Base-by-base conservation (phyloP, 2,113 vertebrate species). In the Eurypyga helias region DNA sequence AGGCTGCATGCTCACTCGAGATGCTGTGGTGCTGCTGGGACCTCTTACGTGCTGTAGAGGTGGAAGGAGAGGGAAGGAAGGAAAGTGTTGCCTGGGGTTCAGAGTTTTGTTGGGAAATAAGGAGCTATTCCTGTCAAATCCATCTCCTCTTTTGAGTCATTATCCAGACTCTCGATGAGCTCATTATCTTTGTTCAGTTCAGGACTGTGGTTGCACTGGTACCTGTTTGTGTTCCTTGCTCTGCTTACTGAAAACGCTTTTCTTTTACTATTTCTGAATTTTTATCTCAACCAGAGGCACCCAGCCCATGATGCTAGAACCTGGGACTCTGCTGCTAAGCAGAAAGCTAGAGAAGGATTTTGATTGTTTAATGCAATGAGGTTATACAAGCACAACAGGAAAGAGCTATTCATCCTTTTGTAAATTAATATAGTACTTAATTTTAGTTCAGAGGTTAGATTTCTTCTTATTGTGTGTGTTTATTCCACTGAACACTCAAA, bases 241-340 rank as follows among this genome's bases (percentile, higher is more conserved):
- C 51, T 54, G n/a, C 60, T 92, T 20, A 18, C n/a, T 36, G 65
- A 28, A 34, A 58, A 54, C 54, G 12, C 4, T 52, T 45, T 45
- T 45, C 43, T 45, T 76, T 41, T n/a, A 16, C 18, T n/a, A 5
- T 52, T 79, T 13, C 9, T 29, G 75, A 24, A 6, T 66, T 80
- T 36, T 88, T 51, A 20, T 73, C 31, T 33, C 20, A 36, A 45
- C 8, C 58, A 52, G 38, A 60, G 45, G 26, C 54, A 33, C 17
- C 33, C 48, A 55, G 31, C 13, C 28, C 1, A 0, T 48, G 36
- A 21, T 45, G 36, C 24, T 18, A 34, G 71, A 61, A n/a, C 21
- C 28, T 29, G 21, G 11, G 60, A 36, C 17, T 60, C 66, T 3
- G 41, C 10, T 25, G 13, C 11, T 0, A 0, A 48, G 6, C 19